Base-by-base conservation (phyloP, 2,113 vertebrate species). In the Thamnophis sirtalis region DNA sequence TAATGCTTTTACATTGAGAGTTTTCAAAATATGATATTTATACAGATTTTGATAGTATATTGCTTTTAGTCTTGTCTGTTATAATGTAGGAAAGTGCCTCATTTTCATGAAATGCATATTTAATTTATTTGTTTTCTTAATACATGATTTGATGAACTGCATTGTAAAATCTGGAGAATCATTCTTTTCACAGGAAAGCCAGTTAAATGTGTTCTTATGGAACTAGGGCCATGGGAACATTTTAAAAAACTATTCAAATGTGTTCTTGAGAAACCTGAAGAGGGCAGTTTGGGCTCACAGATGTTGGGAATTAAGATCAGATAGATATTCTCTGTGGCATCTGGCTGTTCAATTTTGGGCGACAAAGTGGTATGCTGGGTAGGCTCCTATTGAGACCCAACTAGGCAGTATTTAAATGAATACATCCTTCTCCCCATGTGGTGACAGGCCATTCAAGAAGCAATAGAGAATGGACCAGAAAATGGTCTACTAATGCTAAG, bases 401-500 rank as follows among this genome's bases (percentile, higher is more conserved):
- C 28, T 21, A 19, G 22, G 43, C n/a, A 4, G 4, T 92, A 53
- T 49, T 85, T 63, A 86, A 80, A 50, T 89, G 51, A 80, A 51
- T n/a, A 19, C 60, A 89, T 89, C 80, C 38, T 15, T 53, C 86
- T 86, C 3, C 87, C 49, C 48, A 63, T 60, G 60, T 92, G 63
- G 43, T 92, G 88, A 92, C 10, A 86, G 91, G 54, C 85, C 91
- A 89, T 60, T 89, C 54, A 3, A 21, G 50, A 19, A 10, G 8
- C 1, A 60, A 60, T 33, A 89, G 88, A 89, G 24, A 56, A 15
- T 22, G 87, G 22, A 85, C n/a, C 73, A n/a, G 11, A 26, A 92
- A 87, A 92, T 89, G 91, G 87, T 89, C 73, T 89, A 89, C 91
- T 92, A 92, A 89, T 89, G 91, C 48, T 43, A 28, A 4, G 80